These are phyloP conservation scores for Astreopora myriophthalma DNA, from an alignment of 64 coral and sea anemone species.

Conservation along the genomic window DNA sequence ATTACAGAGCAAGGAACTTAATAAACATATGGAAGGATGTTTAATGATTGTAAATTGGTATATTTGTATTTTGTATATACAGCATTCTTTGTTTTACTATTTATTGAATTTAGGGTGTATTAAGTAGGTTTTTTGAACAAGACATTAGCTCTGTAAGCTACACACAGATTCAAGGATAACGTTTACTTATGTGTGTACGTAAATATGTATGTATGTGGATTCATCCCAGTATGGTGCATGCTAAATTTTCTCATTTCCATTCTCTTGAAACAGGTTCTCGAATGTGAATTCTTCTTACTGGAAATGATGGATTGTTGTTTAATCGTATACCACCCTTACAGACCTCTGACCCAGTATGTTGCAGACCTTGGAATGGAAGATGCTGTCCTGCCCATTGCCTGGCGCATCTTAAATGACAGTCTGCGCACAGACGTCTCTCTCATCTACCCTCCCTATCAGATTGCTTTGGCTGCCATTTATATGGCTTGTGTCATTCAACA, in stretches of 20 bases:
- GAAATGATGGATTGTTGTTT: constrained; percentile 99
- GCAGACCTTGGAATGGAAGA: constrained; percentile 88
- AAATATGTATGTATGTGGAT: too few species aligned
- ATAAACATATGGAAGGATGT: too few species aligned
- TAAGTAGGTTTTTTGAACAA: too few species aligned
- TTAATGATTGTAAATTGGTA: too few species aligned
- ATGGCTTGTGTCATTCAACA: constrained; percentile 99
- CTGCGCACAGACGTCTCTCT: constrained; percentile 92
- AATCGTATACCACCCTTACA: constrained; percentile 94
- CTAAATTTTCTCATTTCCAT: neutral
- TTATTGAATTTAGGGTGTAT: too few species aligned
- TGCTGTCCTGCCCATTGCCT: constrained; percentile 87
- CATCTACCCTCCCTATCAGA: constrained; percentile 91
- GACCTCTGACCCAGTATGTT: constrained; percentile 94
- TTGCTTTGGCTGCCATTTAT: constrained; percentile 95
- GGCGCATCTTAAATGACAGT: constrained; percentile 99
- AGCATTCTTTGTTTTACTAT: too few species aligned
- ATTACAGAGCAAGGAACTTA: too few species aligned
- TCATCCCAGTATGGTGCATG: too few species aligned
- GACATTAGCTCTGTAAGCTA: too few species aligned
- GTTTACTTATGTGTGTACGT: too few species aligned
- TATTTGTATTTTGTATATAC: too few species aligned
- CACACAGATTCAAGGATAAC: too few species aligned
- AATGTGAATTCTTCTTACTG: constrained; percentile 97
- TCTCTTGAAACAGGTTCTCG: constrained; percentile 75